Evolutionary conservation across 2,888 invertebrate species (phyloP), one percentile per base, ranked within the genome.

Genomic region (Agrotis ipsilon): DNA sequence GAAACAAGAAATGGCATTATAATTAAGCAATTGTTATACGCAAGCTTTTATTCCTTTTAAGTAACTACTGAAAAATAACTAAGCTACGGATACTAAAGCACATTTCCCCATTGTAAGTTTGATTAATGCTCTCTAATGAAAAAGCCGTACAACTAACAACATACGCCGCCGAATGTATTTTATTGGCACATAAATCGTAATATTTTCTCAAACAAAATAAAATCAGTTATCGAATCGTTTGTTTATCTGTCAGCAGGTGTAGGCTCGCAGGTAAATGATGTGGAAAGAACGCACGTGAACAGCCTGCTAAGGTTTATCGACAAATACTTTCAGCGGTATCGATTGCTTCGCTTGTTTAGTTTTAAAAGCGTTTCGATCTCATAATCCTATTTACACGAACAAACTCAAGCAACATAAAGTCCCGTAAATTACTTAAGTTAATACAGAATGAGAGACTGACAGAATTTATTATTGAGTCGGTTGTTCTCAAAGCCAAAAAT

Each of bases 161-260:
- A 68, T 68, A 61, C 59, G 72, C 43, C 21, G 32, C 55, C 64
- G 75, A 65, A 73, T 79, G 75, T 82, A 68, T 82, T 81, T 84
- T 84, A 84, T 84, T 75, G 76, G 68, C 77, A 72, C 66, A 84
- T 78, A 82, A 80, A 80, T 84, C 80, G 73, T 68, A 79, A 82
- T 78, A 85, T 88, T 86, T 86, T 75, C 80, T 85, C 83, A 87
- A 88, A 86, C 85, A 87, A 88, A 88, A 89, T 83, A 87, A 87
- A 88, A 87, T 86, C 86, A 87, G 89, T 89, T 89, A 90, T 89
- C 86, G 85, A 87, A 87, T 87, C 89, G 88, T 89, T 89, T 90
- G 89, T 90, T 89, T 90, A 89, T 89, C 88, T 87, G 88, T 88
- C 88, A 86, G 86, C 86, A 86, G 84, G 84, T 86, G 87, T 87